Evolutionary conservation across 2,888 invertebrate genomes (phyloP).

Genomic region (Aproaerema taeniolella): DNA sequence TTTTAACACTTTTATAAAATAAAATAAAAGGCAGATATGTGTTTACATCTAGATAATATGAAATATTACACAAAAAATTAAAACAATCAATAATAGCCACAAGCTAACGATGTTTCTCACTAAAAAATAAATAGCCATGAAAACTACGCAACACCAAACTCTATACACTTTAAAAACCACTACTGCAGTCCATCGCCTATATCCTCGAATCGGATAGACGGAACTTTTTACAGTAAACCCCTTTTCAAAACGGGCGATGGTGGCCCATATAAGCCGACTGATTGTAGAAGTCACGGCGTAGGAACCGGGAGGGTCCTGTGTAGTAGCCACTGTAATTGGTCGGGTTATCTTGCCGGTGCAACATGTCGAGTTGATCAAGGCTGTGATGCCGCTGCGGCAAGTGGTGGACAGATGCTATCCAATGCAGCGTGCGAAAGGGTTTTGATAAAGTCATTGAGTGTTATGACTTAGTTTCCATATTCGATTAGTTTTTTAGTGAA

Average conservation of each 20-base stretch:
- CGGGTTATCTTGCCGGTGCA: conserved; percentile 59
- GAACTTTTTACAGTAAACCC: conserved; percentile 70
- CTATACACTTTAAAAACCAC: conserved; percentile 32
- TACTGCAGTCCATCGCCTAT: conserved; percentile 54
- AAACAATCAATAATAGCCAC: too few species aligned
- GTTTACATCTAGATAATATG: too few species aligned
- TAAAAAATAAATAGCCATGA: too few species aligned
- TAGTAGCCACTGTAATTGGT: conserved; percentile 44
- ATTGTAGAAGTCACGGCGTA: conserved; percentile 57
- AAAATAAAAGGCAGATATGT: too few species aligned
- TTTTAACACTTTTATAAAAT: too few species aligned
- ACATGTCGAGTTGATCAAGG: conserved; percentile 68
- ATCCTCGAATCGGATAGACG: conserved; percentile 66
- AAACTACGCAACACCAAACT: conserved; percentile 38
- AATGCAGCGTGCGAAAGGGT: conserved; percentile 57
- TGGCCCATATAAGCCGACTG: conserved; percentile 59
- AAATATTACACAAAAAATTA: too few species aligned
- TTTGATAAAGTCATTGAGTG: neutral
- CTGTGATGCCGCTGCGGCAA: conserved; percentile 66
- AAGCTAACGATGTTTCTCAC: too few species aligned
- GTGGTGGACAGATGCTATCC: conserved; percentile 27
- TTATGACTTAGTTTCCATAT: too few species aligned
- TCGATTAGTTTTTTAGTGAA: neutral
- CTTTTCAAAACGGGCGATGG: conserved; percentile 74
- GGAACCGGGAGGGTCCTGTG: conserved; percentile 40